A percentile compares a stretch with the other conserved stretches of the same genome.
Evolutionary conservation across 1,140 invertebrate genomes (phyloP).

Genomic region (Saxidomus purpurata): DNA sequence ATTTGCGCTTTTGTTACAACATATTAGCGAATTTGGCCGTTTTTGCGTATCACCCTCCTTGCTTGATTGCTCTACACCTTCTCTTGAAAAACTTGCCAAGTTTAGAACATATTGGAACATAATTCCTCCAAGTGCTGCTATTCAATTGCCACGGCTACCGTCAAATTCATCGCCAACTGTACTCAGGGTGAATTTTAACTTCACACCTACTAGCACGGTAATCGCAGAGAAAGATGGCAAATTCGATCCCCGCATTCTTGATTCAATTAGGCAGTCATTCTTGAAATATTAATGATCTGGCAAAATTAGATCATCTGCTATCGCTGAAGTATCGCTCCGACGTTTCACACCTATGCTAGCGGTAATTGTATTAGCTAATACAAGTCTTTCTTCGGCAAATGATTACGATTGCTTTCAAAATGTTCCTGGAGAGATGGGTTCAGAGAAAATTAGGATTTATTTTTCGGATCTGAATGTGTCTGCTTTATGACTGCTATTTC

Average conservation of each 20-base stretch:
- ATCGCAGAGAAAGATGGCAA: conserved; percentile 70
- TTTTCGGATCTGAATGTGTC: conserved; percentile 53
- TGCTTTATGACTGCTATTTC: conserved; percentile 41
- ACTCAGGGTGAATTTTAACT: conserved; percentile 78
- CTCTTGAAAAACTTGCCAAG: conserved; percentile 46
- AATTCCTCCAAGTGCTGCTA: conserved; percentile 54
- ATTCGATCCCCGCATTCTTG: conserved; percentile 73
- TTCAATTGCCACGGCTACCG: conserved; percentile 76
- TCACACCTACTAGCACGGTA: conserved; percentile 72
- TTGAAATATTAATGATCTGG: conserved; percentile 79
- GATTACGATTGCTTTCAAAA: conserved; percentile 51
- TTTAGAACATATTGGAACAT: conserved; percentile 63
- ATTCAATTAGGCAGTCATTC: conserved; percentile 77
- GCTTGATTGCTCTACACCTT: conserved; percentile 61
- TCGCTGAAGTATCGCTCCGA: conserved; percentile 74
- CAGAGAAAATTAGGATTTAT: conserved; percentile 61
- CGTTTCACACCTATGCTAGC: conserved; percentile 74
- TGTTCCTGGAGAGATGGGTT: conserved; percentile 52
- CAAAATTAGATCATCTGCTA: conserved; percentile 76
- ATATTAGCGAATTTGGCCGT: conserved; percentile 65
- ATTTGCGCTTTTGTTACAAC: conserved; percentile 44
- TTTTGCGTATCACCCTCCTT: conserved; percentile 58
- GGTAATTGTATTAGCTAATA: conserved; percentile 76
- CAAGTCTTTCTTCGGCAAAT: conserved; percentile 41
- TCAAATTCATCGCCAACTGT: conserved; percentile 73